These are phyloP conservation scores for Nasonia giraulti DNA, from an alignment of 1,140 invertebrate genomes.

Conservation along the genomic window DNA sequence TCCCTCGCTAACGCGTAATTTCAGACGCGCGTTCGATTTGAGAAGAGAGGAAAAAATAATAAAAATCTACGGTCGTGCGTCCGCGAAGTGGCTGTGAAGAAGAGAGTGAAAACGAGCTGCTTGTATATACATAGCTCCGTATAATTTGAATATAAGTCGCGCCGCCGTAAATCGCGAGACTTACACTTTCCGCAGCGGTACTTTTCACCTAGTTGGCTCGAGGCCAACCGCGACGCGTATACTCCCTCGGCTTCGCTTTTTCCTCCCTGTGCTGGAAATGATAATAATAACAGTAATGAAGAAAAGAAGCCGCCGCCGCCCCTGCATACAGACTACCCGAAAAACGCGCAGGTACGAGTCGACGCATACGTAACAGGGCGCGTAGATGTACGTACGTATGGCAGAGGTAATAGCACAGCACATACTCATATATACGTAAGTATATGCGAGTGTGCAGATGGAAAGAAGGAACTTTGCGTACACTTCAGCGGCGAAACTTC, in stretches of 20 bases:
- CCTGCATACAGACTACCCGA: conserved; percentile 2
- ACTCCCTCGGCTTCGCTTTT: background rate
- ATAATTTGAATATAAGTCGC: conserved; percentile 71
- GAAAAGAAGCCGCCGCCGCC: conserved; percentile 2
- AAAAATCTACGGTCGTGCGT: background rate
- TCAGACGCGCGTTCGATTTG: too few species aligned
- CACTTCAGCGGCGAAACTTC: conserved; percentile 68
- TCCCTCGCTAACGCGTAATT: background rate
- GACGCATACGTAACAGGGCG: background rate
- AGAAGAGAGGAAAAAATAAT: background rate
- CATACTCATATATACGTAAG: background rate
- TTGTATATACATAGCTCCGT: conserved; percentile 5
- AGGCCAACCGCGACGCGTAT: conserved; percentile 58
- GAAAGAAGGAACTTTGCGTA: conserved; percentile 58
- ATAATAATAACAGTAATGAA: conserved; percentile 31
- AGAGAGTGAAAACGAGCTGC: conserved; percentile 43
- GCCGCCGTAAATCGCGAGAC: conserved; percentile 65
- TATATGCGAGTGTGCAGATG: conserved; percentile 48
- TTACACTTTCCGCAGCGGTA: conserved; percentile 67
- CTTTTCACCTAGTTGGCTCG: conserved; percentile 74
- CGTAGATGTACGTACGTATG: background rate
- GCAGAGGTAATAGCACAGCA: background rate
- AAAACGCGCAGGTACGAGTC: background rate
- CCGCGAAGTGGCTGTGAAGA: conserved; percentile 47
- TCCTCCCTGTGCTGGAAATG: background rate